phyloP scores from a whole-genome alignment of 1,140 invertebrate genomes.

The Pseudoatta argentina region DNA sequence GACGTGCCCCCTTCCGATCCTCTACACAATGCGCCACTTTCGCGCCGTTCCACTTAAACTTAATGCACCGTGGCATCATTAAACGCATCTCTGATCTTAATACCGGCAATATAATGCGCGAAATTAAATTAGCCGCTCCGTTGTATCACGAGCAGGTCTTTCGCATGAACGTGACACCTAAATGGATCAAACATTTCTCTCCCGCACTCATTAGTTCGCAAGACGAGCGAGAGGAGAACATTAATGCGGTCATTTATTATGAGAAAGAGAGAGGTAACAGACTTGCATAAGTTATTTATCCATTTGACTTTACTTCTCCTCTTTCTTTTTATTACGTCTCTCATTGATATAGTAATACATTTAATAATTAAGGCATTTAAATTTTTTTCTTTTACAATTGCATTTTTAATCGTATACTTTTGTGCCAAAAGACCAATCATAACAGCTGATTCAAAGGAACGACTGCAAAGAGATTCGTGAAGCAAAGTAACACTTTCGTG shows the following conservation, averaged over 20 bases:
- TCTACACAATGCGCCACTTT: slow-evolving; percentile 63
- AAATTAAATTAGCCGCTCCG: slow-evolving; percentile 61
- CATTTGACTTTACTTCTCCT: not conserved
- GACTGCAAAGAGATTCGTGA: too few relatives aligned
- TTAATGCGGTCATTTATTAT: slow-evolving; percentile 52
- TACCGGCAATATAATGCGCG: slow-evolving; percentile 24
- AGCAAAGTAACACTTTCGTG: slow-evolving; percentile 55
- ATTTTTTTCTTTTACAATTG: not conserved
- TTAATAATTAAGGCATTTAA: not conserved
- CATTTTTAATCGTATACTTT: not conserved
- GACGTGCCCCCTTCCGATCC: slow-evolving; percentile 55
- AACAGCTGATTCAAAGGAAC: not conserved
- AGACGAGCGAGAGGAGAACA: slow-evolving; percentile 17
- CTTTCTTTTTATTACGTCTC: not conserved
- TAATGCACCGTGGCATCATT: slow-evolving; percentile 69
- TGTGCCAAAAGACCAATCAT: not conserved
- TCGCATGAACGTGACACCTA: slow-evolving; percentile 38
- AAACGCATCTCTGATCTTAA: slow-evolving; percentile 70
- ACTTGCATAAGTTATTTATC: slow-evolving; percentile 20
- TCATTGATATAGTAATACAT: slow-evolving; percentile 15
- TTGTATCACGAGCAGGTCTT: slow-evolving; percentile 31
- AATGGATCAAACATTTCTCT: slow-evolving; percentile 58
- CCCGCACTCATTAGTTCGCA: slow-evolving; percentile 44
- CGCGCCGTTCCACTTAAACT: slow-evolving; percentile 68
- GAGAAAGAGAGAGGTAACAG: slow-evolving; percentile 3